Evolutionary conservation across 1,140 invertebrate genomes (phyloP).

Genomic region (Ceratosolen solmsi): DNA sequence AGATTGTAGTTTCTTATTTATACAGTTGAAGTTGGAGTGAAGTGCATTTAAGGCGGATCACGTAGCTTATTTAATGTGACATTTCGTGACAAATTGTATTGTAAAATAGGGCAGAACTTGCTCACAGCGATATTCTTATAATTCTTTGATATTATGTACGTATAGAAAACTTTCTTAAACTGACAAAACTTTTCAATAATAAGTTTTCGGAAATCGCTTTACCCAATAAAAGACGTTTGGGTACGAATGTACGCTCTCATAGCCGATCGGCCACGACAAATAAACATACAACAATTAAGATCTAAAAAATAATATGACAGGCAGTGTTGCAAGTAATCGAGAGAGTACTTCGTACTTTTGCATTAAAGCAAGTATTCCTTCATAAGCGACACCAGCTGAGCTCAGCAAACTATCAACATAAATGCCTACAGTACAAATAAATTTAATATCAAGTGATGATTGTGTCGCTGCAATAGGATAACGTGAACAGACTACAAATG

Average conservation of each 20-base stretch:
- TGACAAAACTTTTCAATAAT: too few species aligned
- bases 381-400: neutral
- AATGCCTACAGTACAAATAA: slow-evolving; percentile 26
- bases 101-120: neutral
- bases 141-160: neutral
- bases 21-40: neutral
- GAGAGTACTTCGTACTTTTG: too few species aligned
- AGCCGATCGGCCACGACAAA: too few species aligned
- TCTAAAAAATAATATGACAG: too few species aligned
- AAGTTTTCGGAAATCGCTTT: too few species aligned
- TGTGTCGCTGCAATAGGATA: slow-evolving; percentile 11
- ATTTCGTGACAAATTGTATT: neutral
- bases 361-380: too few species aligned
- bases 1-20: neutral
- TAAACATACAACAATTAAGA: too few species aligned
- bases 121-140: neutral
- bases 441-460: slow-evolving; percentile 43
- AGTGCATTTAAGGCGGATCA: neutral
- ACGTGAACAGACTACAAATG: slow-evolving; percentile 14
- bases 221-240: too few species aligned
- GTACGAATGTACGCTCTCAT: too few species aligned
- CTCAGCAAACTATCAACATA: neutral
- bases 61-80: neutral
- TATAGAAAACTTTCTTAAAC: too few species aligned
- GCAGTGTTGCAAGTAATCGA: too few species aligned